A percentile compares a stretch with the other conserved stretches of the same genome.
phyloP scores from a whole-genome alignment of 2,797 vertebrate genomes.

The Mallotus villosus region DNA sequence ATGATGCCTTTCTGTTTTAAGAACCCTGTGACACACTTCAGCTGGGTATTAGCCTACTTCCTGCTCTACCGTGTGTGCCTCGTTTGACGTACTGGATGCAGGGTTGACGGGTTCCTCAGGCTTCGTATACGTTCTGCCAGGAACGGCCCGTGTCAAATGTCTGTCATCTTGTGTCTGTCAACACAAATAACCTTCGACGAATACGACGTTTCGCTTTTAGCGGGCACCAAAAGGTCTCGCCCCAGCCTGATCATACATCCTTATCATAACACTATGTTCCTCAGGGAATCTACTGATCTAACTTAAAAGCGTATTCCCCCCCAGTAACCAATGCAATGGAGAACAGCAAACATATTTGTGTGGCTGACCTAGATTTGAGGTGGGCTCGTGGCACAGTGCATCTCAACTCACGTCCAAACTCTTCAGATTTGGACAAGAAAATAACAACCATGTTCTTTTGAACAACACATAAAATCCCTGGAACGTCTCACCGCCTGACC shows the following conservation, averaged over 20 bases:
- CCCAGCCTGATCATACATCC: not conserved
- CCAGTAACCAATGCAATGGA: slow-evolving; percentile 35
- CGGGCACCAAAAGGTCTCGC: not conserved
- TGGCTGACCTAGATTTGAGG: not conserved
- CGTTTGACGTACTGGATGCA: slow-evolving; percentile 3
- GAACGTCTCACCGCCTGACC: not conserved
- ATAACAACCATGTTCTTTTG: not conserved
- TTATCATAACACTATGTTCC: not conserved
- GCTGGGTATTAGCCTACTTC: slow-evolving; percentile 35
- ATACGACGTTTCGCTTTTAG: not conserved
- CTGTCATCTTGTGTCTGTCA: not conserved
- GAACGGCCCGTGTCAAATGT: not conserved
- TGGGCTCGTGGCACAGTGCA: slow-evolving; percentile 52
- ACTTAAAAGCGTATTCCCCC: slow-evolving; percentile 55
- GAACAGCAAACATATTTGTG: slow-evolving; percentile 46
- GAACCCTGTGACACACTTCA: slow-evolving; percentile 56
- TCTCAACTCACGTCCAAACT: slow-evolving; percentile 41
- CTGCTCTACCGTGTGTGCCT: slow-evolving; percentile 23
- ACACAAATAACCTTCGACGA: not conserved
- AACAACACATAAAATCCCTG: not conserved
- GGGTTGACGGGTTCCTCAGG: too few species aligned
- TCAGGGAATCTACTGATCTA: slow-evolving; percentile 37
- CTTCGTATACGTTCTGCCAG: not conserved
- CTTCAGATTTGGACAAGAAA: slow-evolving; percentile 21
- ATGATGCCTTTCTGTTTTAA: slow-evolving; percentile 61